These are phyloP conservation scores for Batillaria attramentaria DNA, from an alignment of 1,140 invertebrate species.

Conservation along the genomic window DNA sequence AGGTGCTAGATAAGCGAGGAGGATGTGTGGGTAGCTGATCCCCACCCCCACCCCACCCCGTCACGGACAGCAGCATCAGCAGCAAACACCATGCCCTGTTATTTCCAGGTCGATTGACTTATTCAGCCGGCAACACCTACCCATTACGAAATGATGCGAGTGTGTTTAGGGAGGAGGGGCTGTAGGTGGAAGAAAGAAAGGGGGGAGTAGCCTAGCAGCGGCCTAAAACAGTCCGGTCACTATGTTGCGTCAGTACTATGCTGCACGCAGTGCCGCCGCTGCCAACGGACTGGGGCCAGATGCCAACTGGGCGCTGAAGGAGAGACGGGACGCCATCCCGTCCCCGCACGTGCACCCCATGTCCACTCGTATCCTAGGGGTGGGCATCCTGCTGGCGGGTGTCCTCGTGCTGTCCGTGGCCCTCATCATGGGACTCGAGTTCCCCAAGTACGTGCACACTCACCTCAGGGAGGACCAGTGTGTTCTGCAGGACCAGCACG, in stretches of 20 bases:
- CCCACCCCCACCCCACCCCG: neutral
- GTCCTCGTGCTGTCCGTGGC: constrained; percentile 49
- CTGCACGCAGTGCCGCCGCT: neutral
- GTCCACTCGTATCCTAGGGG: constrained; percentile 48
- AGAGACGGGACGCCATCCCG: constrained; percentile 6
- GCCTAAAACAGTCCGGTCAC: neutral
- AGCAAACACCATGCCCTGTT: neutral
- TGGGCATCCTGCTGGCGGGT: constrained; percentile 48
- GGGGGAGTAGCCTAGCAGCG: neutral
- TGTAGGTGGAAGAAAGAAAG: neutral
- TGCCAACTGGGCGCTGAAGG: constrained; percentile 27
- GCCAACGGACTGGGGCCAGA: neutral
- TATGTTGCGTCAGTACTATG: neutral
- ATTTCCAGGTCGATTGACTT: neutral
- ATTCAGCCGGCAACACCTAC: neutral
- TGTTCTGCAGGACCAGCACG: constrained; percentile 29
- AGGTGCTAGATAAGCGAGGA: neutral
- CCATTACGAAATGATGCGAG: neutral
- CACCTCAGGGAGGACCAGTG: constrained; percentile 48
- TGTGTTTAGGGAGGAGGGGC: too few species aligned
- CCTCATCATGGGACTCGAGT: constrained; percentile 58
- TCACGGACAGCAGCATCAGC: neutral
- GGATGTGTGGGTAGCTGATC: neutral
- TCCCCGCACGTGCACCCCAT: constrained; percentile 26
- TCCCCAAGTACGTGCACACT: constrained; percentile 50